These are phyloP conservation scores for Parauchenoglanis ngamensis DNA, from an alignment of 2,797 vertebrate species.

Conservation along the genomic window DNA sequence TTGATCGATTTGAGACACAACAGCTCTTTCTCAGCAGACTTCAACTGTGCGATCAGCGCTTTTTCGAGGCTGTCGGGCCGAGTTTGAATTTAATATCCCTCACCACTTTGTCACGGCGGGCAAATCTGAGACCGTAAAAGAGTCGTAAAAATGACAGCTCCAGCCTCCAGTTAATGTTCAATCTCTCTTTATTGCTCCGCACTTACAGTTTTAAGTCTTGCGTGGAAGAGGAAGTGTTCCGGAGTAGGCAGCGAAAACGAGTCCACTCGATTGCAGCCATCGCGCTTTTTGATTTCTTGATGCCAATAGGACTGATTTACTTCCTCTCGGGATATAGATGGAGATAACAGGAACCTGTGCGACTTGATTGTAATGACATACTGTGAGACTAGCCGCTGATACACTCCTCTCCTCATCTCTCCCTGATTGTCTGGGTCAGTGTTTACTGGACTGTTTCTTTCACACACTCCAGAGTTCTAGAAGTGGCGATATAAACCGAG, in stretches of 20 bases:
- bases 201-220: conserved; percentile 39
- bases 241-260: conserved; percentile 2
- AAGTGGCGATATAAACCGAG: neutral
- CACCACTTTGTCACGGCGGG: conserved; percentile 51
- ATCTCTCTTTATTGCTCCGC: conserved; percentile 53
- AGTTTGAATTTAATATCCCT: conserved; percentile 51
- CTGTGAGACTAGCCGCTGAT: neutral
- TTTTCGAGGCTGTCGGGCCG: conserved; percentile 44
- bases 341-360: conserved; percentile 27
- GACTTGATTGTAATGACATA: conserved; percentile 56
- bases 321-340: conserved; percentile 54
- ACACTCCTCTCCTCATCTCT: conserved; percentile 21
- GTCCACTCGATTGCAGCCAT: conserved; percentile 21
- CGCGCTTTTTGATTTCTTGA: conserved; percentile 43
- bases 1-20: conserved; percentile 48
- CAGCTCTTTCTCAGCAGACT: conserved; percentile 44
- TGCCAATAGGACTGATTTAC: conserved; percentile 53
- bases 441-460: conserved; percentile 42
- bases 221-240: conserved; percentile 18
- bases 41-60: conserved; percentile 42
- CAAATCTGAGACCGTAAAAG: conserved; percentile 51
- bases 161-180: conserved; percentile 51
- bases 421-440: conserved; percentile 47
- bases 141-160: conserved; percentile 56
- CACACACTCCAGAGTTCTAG: neutral